Conservation (phyloP, 2,888 invertebrate genomes). For the Camptogramma bilineatum region DNA sequence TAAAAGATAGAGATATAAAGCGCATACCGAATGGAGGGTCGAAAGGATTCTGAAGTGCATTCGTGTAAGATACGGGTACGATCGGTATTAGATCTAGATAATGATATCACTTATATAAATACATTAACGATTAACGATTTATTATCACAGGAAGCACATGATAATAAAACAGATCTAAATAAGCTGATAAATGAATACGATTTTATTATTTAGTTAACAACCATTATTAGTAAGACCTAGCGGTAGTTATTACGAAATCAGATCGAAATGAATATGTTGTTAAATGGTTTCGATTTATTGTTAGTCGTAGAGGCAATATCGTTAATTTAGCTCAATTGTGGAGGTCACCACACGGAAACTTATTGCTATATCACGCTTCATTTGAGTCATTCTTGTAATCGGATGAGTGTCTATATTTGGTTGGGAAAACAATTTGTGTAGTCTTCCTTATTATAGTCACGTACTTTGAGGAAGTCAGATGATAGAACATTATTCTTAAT, state of each 20-base stretch:
- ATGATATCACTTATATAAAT: conserved; percentile 53
- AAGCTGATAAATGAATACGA: conserved; percentile 8
- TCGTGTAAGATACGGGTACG: conserved; percentile 55
- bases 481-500: conserved; percentile 49
- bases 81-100: conserved; percentile 58
- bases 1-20: conserved; percentile 63
- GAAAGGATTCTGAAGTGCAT: conserved; percentile 59
- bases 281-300: conserved; percentile 26
- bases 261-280: conserved; percentile 11
- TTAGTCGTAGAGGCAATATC: conserved; percentile 16
- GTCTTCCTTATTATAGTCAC: conserved; percentile 57
- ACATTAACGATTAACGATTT: conserved; percentile 49
- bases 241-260: conserved; percentile 34
- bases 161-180: conserved; percentile 27
- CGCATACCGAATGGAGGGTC: conserved; percentile 59
- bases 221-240: conserved; percentile 50
- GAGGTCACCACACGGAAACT: conserved; percentile 21
- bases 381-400: conserved; percentile 18
- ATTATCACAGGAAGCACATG: conserved; percentile 51
- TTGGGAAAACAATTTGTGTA: conserved; percentile 46
- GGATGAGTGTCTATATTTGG: conserved; percentile 40
- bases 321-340: conserved; percentile 24
- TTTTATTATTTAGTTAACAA: conserved; percentile 35
- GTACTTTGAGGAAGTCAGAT: conserved; percentile 49
- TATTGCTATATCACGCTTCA: conserved; percentile 27